phyloP scores from a whole-genome alignment of 1,140 invertebrate genomes.

The Eumeta japonica region DNA sequence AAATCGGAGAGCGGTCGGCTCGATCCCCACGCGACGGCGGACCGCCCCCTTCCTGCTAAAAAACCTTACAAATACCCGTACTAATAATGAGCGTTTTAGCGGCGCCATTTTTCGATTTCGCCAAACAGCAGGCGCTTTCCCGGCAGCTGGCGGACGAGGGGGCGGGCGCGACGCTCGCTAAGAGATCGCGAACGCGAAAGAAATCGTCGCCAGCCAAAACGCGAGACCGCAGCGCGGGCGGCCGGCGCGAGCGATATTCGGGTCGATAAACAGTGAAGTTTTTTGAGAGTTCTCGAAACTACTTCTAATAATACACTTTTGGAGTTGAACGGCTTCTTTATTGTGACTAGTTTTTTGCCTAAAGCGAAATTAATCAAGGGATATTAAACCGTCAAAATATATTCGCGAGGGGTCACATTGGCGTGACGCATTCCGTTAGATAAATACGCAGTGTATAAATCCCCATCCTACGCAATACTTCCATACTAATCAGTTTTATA shows the following conservation, averaged over 20 bases:
- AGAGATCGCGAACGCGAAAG: conserved; percentile 14
- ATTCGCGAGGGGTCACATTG: too few relatives aligned
- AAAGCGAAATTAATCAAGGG: too few relatives aligned
- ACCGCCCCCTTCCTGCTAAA: conserved; percentile 21
- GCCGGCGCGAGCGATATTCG: too few relatives aligned
- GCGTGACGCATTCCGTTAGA: too few relatives aligned
- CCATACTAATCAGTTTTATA: conserved; percentile 15
- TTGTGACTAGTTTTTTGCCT: conserved; percentile 18
- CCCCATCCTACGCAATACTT: conserved; percentile 22
- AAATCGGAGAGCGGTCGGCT: too few relatives aligned
- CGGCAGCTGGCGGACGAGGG: conserved; percentile 40
- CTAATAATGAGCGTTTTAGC: conserved; percentile 25
- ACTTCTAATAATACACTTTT: conserved; percentile 21
- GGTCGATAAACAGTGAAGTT: conserved; percentile 12
- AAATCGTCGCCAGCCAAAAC: conserved; percentile 37
- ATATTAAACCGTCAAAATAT: too few relatives aligned
- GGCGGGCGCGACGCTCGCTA: conserved; percentile 27
- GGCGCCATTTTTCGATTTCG: conserved; percentile 42
- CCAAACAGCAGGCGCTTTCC: conserved; percentile 34
- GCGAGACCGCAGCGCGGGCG: conserved; percentile 20
- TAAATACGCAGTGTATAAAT: too few relatives aligned
- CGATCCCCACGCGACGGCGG: too few relatives aligned
- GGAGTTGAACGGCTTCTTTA: conserved; percentile 32
- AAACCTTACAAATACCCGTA: conserved; percentile 30
- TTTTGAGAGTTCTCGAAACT: conserved; percentile 12